These are phyloP conservation scores for Sebastes wilsoni DNA, from an alignment of 2,797 vertebrate species.

Conservation along the genomic window DNA sequence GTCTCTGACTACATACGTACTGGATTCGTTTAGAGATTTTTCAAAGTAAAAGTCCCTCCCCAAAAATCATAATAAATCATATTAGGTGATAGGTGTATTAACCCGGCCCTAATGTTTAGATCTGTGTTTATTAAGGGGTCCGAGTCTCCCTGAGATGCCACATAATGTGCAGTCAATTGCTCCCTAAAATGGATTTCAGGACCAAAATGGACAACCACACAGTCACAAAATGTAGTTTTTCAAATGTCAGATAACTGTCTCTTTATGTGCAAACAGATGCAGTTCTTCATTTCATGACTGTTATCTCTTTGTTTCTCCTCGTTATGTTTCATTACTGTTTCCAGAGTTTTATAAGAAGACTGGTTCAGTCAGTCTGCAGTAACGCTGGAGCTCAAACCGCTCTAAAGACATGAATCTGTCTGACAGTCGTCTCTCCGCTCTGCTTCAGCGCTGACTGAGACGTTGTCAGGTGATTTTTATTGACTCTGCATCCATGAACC, in stretches of 20 bases:
- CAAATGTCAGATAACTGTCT: neutral
- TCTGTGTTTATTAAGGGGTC: too few species aligned
- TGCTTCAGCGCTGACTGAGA: neutral
- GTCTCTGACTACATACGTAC: too few species aligned
- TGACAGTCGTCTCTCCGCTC: neutral
- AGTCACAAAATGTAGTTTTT: neutral
- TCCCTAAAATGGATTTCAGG: neutral
- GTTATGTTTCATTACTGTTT: neutral
- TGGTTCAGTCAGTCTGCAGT: neutral
- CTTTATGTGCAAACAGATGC: neutral
- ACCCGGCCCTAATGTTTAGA: too few species aligned
- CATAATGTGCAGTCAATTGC: neutral
- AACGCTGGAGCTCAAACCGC: neutral
- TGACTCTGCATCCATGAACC: neutral
- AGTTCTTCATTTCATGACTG: neutral
- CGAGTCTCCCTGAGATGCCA: too few species aligned
- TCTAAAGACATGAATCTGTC: conserved; percentile 27
- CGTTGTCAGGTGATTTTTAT: conserved; percentile 5
- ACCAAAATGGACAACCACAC: neutral
- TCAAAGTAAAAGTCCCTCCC: too few species aligned
- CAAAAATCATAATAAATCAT: too few species aligned
- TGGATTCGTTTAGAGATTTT: too few species aligned
- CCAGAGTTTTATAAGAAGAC: neutral
- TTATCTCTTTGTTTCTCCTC: conserved; percentile 1
- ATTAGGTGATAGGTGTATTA: too few species aligned